These are phyloP conservation scores for Eupsilia transversa DNA, from an alignment of 2,888 invertebrate species.

Conservation along the genomic window DNA sequence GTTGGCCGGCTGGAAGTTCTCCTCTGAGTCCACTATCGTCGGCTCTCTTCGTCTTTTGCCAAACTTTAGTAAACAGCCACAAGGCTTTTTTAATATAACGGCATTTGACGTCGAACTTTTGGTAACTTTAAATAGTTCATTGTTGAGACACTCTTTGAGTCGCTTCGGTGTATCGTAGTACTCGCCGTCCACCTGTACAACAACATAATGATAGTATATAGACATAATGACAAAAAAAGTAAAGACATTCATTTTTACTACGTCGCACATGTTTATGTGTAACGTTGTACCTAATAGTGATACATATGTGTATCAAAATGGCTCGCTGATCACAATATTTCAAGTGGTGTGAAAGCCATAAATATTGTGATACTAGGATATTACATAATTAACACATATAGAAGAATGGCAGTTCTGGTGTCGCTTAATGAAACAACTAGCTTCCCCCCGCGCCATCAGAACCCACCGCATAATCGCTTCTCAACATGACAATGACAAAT, in stretches of 20 bases:
- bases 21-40: conserved; percentile 82
- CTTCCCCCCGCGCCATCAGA: no score
- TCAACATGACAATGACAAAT: no score
- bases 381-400: no score
- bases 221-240: neutral
- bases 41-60: conserved; percentile 81
- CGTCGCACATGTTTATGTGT: neutral
- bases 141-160: conserved; percentile 92
- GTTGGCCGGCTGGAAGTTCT: conserved; percentile 78
- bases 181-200: conserved; percentile 85
- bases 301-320: neutral
- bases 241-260: neutral
- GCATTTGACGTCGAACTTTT: conserved; percentile 89
- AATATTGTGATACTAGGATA: neutral
- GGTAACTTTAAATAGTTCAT: conserved; percentile 85
- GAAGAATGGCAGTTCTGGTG: neutral
- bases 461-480: no score
- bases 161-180: conserved; percentile 94
- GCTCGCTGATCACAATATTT: neutral
- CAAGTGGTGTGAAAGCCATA: neutral
- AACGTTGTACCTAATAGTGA: neutral
- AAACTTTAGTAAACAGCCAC: conserved; percentile 92
- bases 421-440: no score
- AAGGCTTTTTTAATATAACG: conserved; percentile 92
- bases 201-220: no score